Evolutionary conservation across 2,888 invertebrate species (phyloP).

Genomic region (Spicauda simplicius): DNA sequence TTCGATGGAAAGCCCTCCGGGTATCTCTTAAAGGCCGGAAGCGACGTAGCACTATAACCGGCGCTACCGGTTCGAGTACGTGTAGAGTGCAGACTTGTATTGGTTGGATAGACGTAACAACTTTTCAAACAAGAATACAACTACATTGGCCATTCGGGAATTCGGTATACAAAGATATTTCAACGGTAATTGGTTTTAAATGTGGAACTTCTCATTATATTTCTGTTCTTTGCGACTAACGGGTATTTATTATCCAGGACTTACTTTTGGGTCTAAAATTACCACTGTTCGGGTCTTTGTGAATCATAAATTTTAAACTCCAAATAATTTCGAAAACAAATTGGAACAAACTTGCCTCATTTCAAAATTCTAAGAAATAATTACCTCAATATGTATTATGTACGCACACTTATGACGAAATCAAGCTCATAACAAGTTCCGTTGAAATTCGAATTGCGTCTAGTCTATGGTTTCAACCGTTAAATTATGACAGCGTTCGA

Average conservation of each 20-base stretch:
- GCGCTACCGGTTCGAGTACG: slow-evolving; percentile 27
- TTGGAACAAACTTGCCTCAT: neutral
- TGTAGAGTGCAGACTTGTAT: neutral
- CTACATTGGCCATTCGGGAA: too few relatives aligned
- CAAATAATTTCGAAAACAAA: too few relatives aligned
- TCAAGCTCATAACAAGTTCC: neutral
- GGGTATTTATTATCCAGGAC: too few relatives aligned
- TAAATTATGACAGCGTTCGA: slow-evolving; percentile 10
- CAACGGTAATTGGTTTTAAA: too few relatives aligned
- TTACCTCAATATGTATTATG: neutral
- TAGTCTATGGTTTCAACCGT: slow-evolving; percentile 15
- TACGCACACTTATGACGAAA: neutral
- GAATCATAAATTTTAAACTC: too few relatives aligned
- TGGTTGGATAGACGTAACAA: slow-evolving; percentile 3
- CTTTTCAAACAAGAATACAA: neutral
- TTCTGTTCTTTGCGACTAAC: too few relatives aligned
- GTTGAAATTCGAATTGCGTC: neutral
- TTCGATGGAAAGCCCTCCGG: slow-evolving; percentile 33
- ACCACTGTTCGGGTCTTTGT: too few relatives aligned
- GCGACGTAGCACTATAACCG: slow-evolving; percentile 25
- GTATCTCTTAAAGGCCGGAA: slow-evolving; percentile 25
- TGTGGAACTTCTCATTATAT: too few relatives aligned
- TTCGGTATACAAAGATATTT: too few relatives aligned
- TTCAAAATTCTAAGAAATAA: neutral
- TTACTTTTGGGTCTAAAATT: too few relatives aligned